These are phyloP conservation scores for Xylota sylvarum DNA, from an alignment of 2,888 invertebrate genomes.

Conservation along the genomic window DNA sequence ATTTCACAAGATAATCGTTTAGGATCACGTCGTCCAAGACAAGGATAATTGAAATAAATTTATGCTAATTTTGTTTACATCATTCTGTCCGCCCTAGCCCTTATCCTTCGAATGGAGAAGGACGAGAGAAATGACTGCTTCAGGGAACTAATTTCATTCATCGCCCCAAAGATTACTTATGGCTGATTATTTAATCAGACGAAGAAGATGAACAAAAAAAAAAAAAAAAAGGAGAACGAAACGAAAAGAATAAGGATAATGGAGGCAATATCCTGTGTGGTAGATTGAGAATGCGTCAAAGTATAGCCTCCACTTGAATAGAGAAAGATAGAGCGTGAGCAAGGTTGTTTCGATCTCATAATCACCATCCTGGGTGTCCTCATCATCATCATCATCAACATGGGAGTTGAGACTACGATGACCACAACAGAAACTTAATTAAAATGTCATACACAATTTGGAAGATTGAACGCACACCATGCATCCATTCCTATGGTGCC, in stretches of 20 bases:
- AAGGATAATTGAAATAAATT: slow-evolving; percentile 68
- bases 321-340: background rate
- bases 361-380: slow-evolving; percentile 4
- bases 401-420: background rate
- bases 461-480: slow-evolving; percentile 7
- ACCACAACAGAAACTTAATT: slow-evolving; percentile 14
- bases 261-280: slow-evolving; percentile 9
- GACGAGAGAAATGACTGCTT: slow-evolving; percentile 2
- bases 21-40: slow-evolving; percentile 46
- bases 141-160: slow-evolving; percentile 2
- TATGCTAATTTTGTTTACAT: slow-evolving; percentile 69
- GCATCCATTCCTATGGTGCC: background rate
- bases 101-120: background rate
- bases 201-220: background rate
- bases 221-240: background rate
- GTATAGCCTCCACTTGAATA: background rate
- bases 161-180: slow-evolving; percentile 7
- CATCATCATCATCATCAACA: background rate
- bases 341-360: background rate
- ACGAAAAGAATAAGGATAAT: slow-evolving; percentile 10
- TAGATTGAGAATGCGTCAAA: background rate
- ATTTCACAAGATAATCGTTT: slow-evolving; percentile 27
- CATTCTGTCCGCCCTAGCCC: background rate
- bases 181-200: slow-evolving; percentile 21
- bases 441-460: slow-evolving; percentile 16